These are phyloP conservation scores for Cygnus olor DNA, from an alignment of 2,797 vertebrate genomes.

Conservation along the genomic window DNA sequence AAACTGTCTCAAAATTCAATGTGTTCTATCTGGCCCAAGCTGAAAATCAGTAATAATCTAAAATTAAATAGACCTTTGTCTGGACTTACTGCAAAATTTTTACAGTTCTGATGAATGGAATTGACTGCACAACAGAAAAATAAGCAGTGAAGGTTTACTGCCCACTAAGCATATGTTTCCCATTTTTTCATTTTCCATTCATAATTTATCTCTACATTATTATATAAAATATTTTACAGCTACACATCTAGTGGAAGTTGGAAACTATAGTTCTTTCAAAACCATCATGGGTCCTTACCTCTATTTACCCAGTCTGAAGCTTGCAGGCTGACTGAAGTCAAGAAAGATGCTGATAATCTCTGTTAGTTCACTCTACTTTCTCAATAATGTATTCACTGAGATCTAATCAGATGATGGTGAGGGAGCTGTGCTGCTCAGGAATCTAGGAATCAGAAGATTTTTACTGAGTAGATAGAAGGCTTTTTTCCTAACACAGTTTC, in stretches of 20 bases:
- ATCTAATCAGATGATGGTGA: neutral
- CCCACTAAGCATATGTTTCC: neutral
- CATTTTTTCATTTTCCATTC: neutral
- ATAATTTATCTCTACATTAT: neutral
- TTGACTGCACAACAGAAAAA: neutral
- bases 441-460: neutral
- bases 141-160: neutral
- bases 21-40: neutral
- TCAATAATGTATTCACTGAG: neutral
- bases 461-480: neutral
- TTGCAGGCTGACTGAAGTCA: neutral
- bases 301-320: neutral
- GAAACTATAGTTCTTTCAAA: neutral
- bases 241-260: too few relatives aligned
- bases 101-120: neutral
- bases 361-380: neutral
- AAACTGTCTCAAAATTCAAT: neutral
- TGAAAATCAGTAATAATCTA: neutral
- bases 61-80: neutral
- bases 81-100: neutral
- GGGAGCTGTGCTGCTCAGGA: neutral
- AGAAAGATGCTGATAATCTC: neutral
- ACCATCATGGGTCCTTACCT: neutral
- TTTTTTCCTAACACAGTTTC: neutral
- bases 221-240: neutral